These are phyloP conservation scores for Drosophila sp. DNA, from an alignment of 1,140 invertebrate genomes.

Conservation along the genomic window DNA sequence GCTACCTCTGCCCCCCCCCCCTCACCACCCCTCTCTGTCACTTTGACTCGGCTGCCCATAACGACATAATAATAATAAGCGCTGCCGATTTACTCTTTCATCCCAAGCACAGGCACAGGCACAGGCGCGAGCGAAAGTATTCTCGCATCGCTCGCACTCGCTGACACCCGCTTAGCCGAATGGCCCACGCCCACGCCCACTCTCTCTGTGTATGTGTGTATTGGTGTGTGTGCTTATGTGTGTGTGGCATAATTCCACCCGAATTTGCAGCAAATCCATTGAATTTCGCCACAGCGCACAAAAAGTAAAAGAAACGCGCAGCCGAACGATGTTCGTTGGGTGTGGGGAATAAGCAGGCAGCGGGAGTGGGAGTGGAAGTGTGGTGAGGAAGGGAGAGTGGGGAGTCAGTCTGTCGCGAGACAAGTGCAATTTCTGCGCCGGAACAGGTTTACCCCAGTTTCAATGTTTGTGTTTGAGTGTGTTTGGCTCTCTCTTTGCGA, in stretches of 20 bases:
- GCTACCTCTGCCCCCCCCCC: neutral
- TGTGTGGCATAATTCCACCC: conserved; percentile 78
- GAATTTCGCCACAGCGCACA: conserved; percentile 78
- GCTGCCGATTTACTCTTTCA: conserved; percentile 81
- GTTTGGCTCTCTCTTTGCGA: conserved; percentile 19
- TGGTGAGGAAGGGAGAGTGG: conserved; percentile 7
- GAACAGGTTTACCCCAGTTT: conserved; percentile 67
- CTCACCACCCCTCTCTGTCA: neutral
- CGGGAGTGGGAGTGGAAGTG: neutral
- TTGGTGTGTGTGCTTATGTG: conserved; percentile 32
- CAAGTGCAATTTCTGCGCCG: conserved; percentile 80
- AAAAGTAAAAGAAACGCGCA: conserved; percentile 81
- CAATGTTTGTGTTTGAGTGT: conserved; percentile 5
- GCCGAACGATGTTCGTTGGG: conserved; percentile 43
- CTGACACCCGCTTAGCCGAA: conserved; percentile 53
- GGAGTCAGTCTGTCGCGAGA: conserved; percentile 43
- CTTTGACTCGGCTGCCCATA: conserved; percentile 29
- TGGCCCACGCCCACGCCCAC: conserved; percentile 73
- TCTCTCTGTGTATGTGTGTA: conserved; percentile 39
- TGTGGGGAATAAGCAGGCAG: neutral
- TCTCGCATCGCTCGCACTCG: conserved; percentile 52
- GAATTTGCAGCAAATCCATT: conserved; percentile 82
- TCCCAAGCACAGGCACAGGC: conserved; percentile 54
- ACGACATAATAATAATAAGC: conserved; percentile 72
- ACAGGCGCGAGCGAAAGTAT: conserved; percentile 44